Conservation (phyloP, 2,888 invertebrate genomes). For the Chouioia cunea region DNA sequence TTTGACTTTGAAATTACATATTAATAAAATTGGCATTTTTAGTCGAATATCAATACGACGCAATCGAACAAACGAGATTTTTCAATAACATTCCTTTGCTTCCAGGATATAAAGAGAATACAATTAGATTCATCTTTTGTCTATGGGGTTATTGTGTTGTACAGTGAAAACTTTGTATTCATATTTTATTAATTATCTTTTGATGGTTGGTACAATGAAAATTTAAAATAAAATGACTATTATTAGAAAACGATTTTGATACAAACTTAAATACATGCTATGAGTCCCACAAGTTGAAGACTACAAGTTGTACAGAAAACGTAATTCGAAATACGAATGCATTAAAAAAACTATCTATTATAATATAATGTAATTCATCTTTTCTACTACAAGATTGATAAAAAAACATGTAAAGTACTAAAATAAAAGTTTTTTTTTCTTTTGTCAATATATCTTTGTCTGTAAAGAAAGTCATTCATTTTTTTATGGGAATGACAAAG, state of each 20-base stretch:
- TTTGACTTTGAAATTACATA: constrained; percentile 37
- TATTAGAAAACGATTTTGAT: too few species aligned
- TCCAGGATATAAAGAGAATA: constrained; percentile 39
- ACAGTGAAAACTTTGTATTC: too few species aligned
- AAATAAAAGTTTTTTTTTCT: constrained; percentile 17
- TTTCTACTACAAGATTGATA: constrained; percentile 44
- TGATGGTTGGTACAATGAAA: too few species aligned
- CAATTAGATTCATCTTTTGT: constrained; percentile 39
- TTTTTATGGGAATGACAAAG: constrained; percentile 38
- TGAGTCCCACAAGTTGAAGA: constrained; percentile 40
- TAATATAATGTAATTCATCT: constrained; percentile 43
- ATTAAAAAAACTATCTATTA: constrained; percentile 41
- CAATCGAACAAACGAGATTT: constrained; percentile 40
- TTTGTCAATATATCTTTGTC: constrained; percentile 30
- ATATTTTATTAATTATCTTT: too few species aligned
- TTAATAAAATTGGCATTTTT: constrained; percentile 42
- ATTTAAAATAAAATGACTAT: too few species aligned
- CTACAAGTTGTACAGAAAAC: constrained; percentile 39
- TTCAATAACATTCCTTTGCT: constrained; percentile 46
- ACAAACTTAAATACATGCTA: neutral
- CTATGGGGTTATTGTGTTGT: constrained; percentile 28
- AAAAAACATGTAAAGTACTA: constrained; percentile 33
- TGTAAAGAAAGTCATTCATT: neutral
- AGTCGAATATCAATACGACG: constrained; percentile 38
- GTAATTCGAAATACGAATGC: constrained; percentile 30